phyloP scores from a whole-genome alignment of 2,888 invertebrate genomes.

The Asteroscopus sphinx region DNA sequence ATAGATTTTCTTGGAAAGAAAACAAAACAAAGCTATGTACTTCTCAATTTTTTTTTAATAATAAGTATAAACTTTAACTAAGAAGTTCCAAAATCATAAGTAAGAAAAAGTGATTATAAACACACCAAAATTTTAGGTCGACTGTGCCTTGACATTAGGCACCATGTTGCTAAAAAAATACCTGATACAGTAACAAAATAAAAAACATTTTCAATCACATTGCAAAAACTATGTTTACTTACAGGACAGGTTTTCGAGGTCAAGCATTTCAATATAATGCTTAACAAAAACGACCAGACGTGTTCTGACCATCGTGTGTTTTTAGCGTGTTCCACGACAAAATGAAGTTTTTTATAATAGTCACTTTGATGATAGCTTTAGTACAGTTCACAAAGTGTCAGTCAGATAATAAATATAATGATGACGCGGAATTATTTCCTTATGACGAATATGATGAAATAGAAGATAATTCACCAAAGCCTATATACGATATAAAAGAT shows the following conservation, averaged over 20 bases:
- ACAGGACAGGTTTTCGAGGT: conserved; percentile 63
- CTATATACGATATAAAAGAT: conserved; percentile 71
- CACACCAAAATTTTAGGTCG: no score
- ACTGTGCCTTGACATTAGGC: no score
- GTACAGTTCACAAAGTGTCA: conserved; percentile 43
- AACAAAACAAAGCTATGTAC: no score
- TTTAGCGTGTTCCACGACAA: conserved; percentile 46
- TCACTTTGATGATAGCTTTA: conserved; percentile 41
- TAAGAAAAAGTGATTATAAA: no score
- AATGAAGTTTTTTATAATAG: conserved; percentile 59
- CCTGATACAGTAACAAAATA: no score
- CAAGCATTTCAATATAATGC: conserved; percentile 36
- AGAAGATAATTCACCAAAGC: conserved; percentile 53
- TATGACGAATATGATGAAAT: conserved; percentile 28
- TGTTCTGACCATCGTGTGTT: conserved; percentile 33
- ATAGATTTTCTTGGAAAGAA: no score
- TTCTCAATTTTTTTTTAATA: no score
- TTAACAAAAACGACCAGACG: conserved; percentile 56
- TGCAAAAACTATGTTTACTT: conserved; percentile 38
- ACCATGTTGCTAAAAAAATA: no score
- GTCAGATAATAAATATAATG: conserved; percentile 25
- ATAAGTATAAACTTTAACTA: no score
- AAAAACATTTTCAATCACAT: conserved; percentile 15
- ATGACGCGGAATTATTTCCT: conserved; percentile 19
- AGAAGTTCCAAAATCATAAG: no score